Base-by-base conservation (phyloP, 2,888 invertebrate species). In the Acanthosepion esculentum region DNA sequence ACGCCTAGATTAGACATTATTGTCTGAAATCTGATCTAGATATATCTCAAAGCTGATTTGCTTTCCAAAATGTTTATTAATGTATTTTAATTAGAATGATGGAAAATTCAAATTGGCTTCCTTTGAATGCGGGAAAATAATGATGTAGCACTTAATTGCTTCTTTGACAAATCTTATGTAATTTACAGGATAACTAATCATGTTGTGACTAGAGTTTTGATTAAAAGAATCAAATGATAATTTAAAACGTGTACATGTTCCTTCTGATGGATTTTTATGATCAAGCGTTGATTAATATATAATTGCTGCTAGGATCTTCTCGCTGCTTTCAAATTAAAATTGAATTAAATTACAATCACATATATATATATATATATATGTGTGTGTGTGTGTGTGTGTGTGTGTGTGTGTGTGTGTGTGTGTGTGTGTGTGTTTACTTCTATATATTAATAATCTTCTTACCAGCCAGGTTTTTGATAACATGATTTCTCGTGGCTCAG, bases 101-200 rank as follows among this genome's bases (percentile, higher is more conserved):
- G 18, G 78, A n/a, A 78, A 78, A 33, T 78, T 3, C n/a, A 78
- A 78, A n/a, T 23, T 78, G 78, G 78, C 78, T 78, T 78, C 78
- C 78, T n/a, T 78, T 78, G 12, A 33, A 33, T 33, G n/a, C 78
- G n/a, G n/a, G 78, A 78, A 78, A 78, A 78, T 78, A 78, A 78
- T n/a, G 78, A 78, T 15, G n/a, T n/a, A 18, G n/a, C 78, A n/a
- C n/a, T n/a, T 78, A 10, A 78, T 78, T 78, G n/a, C 78, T n/a
- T 78, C 78, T 78, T 78, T 78, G 78, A 78, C n/a, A 78, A 78
- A 78, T 78, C n/a, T 78, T 33, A n/a, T 78, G 78, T 78, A 33
- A 78, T 78, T 78, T 78, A 78, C 15, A 12, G 12, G n/a, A 78
- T n/a, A 78, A n/a, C 78, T 78, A 78, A 78, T 78, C 78, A 78